phyloP scores from a whole-genome alignment of 2,888 invertebrate species.

The Colletes collaris region DNA sequence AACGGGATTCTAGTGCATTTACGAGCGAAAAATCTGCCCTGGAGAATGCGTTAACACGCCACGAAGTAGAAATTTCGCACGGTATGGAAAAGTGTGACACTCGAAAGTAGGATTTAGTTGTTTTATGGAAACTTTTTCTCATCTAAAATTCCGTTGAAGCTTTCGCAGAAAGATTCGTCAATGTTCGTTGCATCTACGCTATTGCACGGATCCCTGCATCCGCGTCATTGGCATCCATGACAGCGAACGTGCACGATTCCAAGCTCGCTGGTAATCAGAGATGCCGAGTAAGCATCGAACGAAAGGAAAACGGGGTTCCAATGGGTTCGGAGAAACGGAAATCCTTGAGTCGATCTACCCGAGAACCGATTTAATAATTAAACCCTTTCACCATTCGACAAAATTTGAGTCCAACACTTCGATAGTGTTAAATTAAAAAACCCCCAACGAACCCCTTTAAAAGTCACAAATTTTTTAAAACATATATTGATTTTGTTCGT shows the following conservation, averaged over 20 bases:
- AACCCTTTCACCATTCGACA: not conserved
- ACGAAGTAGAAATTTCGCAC: too few species aligned
- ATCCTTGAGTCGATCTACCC: slow-evolving; percentile 46
- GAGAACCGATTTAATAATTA: slow-evolving; percentile 5
- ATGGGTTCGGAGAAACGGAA: slow-evolving; percentile 54
- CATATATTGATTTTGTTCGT: too few species aligned
- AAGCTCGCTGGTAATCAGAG: slow-evolving; percentile 67
- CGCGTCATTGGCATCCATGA: slow-evolving; percentile 51
- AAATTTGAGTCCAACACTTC: too few species aligned
- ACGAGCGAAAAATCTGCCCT: too few species aligned
- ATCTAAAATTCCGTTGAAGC: not conserved
- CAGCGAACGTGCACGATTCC: slow-evolving; percentile 57
- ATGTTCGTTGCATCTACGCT: slow-evolving; percentile 44
- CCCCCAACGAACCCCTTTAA: too few species aligned
- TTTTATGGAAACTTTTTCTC: too few species aligned
- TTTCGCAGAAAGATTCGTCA: not conserved
- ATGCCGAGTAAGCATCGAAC: slow-evolving; percentile 57
- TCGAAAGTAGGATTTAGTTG: not conserved
- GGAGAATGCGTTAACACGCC: too few species aligned
- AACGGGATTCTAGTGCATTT: too few species aligned
- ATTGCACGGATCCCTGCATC: slow-evolving; percentile 39
- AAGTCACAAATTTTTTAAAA: too few species aligned
- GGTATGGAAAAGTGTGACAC: too few species aligned
- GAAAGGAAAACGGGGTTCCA: slow-evolving; percentile 51
- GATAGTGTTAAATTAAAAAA: not conserved